Conservation (phyloP, 2,888 invertebrate species). For the Idaea biselata region DNA sequence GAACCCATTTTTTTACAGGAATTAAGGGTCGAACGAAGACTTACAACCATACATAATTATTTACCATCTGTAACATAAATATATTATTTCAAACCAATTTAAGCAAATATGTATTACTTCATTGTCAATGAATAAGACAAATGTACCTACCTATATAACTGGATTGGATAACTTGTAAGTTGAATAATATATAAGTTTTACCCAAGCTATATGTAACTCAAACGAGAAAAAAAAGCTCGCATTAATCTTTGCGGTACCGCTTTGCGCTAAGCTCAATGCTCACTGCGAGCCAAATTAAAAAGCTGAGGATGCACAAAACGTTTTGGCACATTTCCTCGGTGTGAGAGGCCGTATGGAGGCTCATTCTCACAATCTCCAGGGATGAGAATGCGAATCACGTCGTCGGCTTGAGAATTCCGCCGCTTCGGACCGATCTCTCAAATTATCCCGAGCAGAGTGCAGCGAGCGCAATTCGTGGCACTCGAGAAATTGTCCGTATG, state of each 20-base stretch:
- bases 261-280: conserved; percentile 25
- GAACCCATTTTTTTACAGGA: conserved; percentile 34
- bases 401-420: conserved; percentile 42
- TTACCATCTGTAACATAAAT: background rate
- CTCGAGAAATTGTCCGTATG: conserved; percentile 33
- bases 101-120: no score
- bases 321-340: conserved; percentile 48
- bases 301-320: conserved; percentile 45
- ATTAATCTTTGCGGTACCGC: conserved; percentile 34
- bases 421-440: conserved; percentile 43
- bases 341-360: conserved; percentile 32
- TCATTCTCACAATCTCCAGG: conserved; percentile 39
- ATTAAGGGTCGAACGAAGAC: conserved; percentile 2
- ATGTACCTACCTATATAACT: no score
- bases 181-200: background rate
- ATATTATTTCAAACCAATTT: no score
- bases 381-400: conserved; percentile 58
- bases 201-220: background rate
- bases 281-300: conserved; percentile 45
- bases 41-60: background rate
- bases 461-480: conserved; percentile 37
- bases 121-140: background rate
- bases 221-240: conserved; percentile 8
- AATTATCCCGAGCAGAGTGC: conserved; percentile 45
- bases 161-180: no score